A percentile compares a stretch with the other conserved stretches of the same genome.
Conservation (phyloP, 2,888 invertebrate genomes). For the Caenorhabditis sp. region DNA sequence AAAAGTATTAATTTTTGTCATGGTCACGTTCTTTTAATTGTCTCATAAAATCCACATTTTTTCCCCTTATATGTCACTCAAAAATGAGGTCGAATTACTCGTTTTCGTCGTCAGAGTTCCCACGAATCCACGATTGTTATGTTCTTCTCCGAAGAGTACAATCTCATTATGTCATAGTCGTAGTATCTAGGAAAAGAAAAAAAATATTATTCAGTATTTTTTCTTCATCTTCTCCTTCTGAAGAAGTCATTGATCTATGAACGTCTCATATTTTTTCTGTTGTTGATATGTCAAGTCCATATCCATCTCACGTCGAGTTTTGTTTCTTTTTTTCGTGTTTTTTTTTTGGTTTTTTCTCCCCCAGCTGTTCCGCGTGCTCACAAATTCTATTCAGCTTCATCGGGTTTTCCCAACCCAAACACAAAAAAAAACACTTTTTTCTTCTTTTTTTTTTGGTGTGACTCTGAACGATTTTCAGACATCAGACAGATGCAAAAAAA, state of each 20-base stretch:
- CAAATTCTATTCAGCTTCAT: too few species aligned
- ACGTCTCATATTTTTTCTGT: background rate
- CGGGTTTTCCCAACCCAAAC: too few species aligned
- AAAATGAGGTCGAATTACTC: constrained; percentile 1
- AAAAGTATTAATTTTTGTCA: too few species aligned
- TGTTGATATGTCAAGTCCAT: too few species aligned
- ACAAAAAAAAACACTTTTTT: background rate
- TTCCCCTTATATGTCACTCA: background rate
- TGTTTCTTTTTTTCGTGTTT: background rate
- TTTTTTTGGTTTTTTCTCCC: background rate
- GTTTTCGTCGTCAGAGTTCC: background rate
- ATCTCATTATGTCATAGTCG: constrained; percentile 11
- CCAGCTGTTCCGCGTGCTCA: background rate
- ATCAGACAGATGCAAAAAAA: background rate
- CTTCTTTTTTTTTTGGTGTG: background rate
- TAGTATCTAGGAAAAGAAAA: constrained; percentile 4
- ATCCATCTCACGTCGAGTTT: too few species aligned
- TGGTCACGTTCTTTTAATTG: too few species aligned
- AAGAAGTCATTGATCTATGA: background rate
- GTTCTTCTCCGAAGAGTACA: constrained; percentile 1
- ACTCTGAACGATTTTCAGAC: constrained; percentile 2
- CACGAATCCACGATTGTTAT: background rate
- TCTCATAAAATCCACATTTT: background rate
- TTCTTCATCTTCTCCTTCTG: constrained; percentile 5
- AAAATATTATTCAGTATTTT: constrained; percentile 2